Base-by-base conservation (phyloP, 64 coral and sea anemone species). In the Dendronephthya gigantea region DNA sequence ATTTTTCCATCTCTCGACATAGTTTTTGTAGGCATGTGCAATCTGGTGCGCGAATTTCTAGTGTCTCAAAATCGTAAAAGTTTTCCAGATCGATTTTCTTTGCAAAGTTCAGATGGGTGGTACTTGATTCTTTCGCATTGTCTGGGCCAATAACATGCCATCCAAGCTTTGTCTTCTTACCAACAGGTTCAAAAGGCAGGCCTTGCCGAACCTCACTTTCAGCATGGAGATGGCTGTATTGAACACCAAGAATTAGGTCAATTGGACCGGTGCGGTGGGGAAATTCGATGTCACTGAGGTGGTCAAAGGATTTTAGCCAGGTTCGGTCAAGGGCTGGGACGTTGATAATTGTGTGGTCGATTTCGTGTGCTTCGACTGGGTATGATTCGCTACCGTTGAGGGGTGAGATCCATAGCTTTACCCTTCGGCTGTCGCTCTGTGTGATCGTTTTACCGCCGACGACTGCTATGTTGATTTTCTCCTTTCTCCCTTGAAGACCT, bases 241-340 rank as follows among this genome's bases (percentile, higher is more conserved):
- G 83, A 11, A 84, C 37, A 41, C 83, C 83, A 19, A 84, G n/a
- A 10, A 84, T 84, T 9, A n/a, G n/a, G n/a, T n/a, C n/a, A n/a
- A n/a, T n/a, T n/a, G n/a, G n/a, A n/a, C n/a, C n/a, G n/a, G n/a
- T n/a, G n/a, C n/a, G n/a, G n/a, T n/a, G n/a, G n/a, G n/a, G n/a
- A n/a, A n/a, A n/a, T n/a, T n/a, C n/a, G n/a, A n/a, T n/a, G n/a
- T n/a, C n/a, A n/a, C n/a, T n/a, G n/a, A n/a, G n/a, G n/a, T n/a
- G n/a, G n/a, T n/a, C n/a, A n/a, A n/a, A n/a, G n/a, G n/a, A n/a
- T n/a, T n/a, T n/a, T n/a, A n/a, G n/a, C n/a, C n/a, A 84, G 39
- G 48, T 84, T 1, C 83, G 10, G 28, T 0, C 83, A 12, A 84
- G 14, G 6, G 83, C 15, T 19, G 83, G 83, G n/a, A 84, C 25